These are phyloP conservation scores for Drosophila micromelanica DNA, from an alignment of 1,140 invertebrate genomes.

Conservation along the genomic window DNA sequence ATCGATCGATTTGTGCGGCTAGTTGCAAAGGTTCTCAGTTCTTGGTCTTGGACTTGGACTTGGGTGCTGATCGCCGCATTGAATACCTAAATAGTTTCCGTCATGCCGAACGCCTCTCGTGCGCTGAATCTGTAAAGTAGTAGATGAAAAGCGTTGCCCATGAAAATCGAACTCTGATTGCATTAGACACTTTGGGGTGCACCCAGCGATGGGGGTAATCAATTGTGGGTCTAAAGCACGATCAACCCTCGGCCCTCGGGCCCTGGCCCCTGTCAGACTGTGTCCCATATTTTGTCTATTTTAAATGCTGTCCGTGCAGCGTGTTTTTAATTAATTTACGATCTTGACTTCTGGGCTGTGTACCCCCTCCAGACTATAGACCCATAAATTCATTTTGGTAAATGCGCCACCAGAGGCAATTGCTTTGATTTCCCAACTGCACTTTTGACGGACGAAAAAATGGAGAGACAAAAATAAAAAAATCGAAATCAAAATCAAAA, in stretches of 20 bases:
- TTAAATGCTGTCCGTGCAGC: constrained; percentile 38
- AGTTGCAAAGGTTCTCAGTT: constrained; percentile 51
- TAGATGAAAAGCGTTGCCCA: constrained; percentile 45
- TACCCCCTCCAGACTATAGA: constrained; percentile 3
- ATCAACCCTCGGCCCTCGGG: neutral
- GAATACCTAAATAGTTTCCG: constrained; percentile 71
- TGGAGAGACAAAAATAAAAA: neutral
- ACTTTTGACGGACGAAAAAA: constrained; percentile 9
- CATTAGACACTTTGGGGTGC: constrained; percentile 51
- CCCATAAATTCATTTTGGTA: constrained; percentile 67
- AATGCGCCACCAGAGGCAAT: constrained; percentile 37
- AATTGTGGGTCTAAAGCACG: constrained; percentile 45
- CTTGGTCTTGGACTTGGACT: constrained; percentile 34
- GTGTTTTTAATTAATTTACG: constrained; percentile 76
- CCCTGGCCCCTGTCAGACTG: neutral
- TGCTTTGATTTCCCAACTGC: constrained; percentile 37
- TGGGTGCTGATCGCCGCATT: constrained; percentile 46
- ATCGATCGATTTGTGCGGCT: constrained; percentile 61
- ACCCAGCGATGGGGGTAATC: constrained; percentile 40
- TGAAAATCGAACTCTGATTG: constrained; percentile 50
- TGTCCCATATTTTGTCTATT: constrained; percentile 59
- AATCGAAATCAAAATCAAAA: constrained; percentile 17
- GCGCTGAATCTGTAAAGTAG: constrained; percentile 67
- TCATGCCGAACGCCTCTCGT: constrained; percentile 65
- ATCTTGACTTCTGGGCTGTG: constrained; percentile 44